phyloP scores from a whole-genome alignment of 92 coral and sea anemone species.

The Muricea muricata region DNA sequence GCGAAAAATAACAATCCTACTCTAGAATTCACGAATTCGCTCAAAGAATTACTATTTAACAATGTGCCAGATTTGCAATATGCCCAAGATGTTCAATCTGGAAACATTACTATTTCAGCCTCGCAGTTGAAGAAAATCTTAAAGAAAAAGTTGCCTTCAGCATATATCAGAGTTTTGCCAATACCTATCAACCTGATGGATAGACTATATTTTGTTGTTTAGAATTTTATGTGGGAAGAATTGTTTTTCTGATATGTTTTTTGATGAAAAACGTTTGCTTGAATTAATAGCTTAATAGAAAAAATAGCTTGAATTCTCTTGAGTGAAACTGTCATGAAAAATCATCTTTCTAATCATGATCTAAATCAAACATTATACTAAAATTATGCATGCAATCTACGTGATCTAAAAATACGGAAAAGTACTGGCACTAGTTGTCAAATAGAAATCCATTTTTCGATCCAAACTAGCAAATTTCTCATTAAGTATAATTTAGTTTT shows the following conservation, averaged over 20 bases:
- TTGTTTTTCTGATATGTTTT: neutral
- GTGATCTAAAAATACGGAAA: no score
- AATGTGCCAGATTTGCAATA: neutral
- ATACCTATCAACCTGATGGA: conserved; percentile 59
- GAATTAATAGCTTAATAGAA: no score
- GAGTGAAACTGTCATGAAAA: no score
- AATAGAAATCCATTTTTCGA: no score
- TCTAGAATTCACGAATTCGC: conserved; percentile 1
- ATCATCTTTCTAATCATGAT: no score
- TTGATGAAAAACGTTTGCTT: no score
- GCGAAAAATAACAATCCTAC: neutral
- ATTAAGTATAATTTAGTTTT: no score
- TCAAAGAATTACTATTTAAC: neutral
- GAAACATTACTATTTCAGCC: conserved; percentile 61
- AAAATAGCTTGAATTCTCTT: no score
- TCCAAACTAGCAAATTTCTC: no score
- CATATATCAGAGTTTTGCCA: conserved; percentile 68
- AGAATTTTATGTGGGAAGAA: neutral
- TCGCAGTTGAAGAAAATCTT: conserved; percentile 58
- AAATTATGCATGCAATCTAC: no score
- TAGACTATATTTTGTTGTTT: conserved; percentile 57
- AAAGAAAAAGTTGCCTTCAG: conserved; percentile 41
- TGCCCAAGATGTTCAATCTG: conserved; percentile 20
- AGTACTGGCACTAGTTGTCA: no score
- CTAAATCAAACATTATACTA: no score